Evolutionary conservation across 1,140 invertebrate species (phyloP), one percentile per base, ranked within the genome.

Genomic region (Dinothrombium tinctorium): DNA sequence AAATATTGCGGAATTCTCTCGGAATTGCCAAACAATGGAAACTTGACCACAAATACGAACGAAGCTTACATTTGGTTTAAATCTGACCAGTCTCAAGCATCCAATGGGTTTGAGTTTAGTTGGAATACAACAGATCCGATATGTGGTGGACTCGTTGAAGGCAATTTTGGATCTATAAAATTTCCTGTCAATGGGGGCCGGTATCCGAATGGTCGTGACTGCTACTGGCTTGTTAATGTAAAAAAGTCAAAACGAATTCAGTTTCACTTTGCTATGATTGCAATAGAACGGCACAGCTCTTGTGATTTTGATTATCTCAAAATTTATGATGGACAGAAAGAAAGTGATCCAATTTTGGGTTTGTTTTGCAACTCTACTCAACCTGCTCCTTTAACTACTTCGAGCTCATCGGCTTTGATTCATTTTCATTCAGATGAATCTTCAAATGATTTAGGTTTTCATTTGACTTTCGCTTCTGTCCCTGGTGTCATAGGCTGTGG

Each of bases 181-280:
- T 80, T 76, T 9, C 80, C 80, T 0, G 79, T 80, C 7, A 83
- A 71, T 24, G 81, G 81, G 1, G 72, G 74, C 17, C 65, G 64
- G 38, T 87, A 87, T 61, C 78, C 79, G 0, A 64, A 64, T 4
- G 72, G 78, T 54, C 69, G 67, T 21, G 74, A 86, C 50, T 89
- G 82, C 51, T 63, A 60, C 33, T 89, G 79, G 79, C 63, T 60
- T 7, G 65, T 92, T 19, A 53, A 44, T 8, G 74, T 75, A 0
- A 59, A 60, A 9, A 54, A 61, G 1, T 71, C 69, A 3, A 86
- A 81, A 57, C 64, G 73, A 45, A 73, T 92, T 39, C 69, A 74
- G 47, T 68, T 92, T 12, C 71, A 74, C 33, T 89, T 92, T 55
- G 76, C 72, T 35, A 66, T 68, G 17, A 55, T 92, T 39, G 68